Conservation (phyloP, 2,888 invertebrate genomes). For the Charanyca ferruginea region DNA sequence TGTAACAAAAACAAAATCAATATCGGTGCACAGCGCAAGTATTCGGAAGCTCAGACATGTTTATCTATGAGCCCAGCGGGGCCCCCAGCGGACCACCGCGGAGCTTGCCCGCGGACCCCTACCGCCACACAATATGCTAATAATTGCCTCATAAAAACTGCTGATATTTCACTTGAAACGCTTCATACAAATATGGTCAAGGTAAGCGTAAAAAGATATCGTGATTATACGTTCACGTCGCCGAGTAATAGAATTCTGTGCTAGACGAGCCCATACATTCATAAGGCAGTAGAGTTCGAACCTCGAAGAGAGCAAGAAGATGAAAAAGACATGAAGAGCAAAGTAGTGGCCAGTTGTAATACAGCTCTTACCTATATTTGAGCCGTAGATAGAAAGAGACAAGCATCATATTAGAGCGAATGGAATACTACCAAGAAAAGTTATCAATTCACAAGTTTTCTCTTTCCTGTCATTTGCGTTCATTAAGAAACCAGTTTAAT, state of each 20-base stretch:
- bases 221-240: conserved; percentile 48
- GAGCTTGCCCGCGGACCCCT: conserved; percentile 66
- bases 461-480: not conserved
- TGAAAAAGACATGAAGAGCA: not conserved
- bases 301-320: not conserved
- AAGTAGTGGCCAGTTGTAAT: not conserved
- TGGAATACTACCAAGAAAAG: not conserved
- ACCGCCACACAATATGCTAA: conserved; percentile 77
- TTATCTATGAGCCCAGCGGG: conserved; percentile 78
- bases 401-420: not conserved
- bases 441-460: not conserved
- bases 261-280: not conserved
- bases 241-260: conserved; percentile 16
- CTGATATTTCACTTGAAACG: conserved; percentile 69
- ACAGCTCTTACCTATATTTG: not conserved
- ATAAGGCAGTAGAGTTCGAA: conserved; percentile 6
- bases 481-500: not conserved
- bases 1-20: conserved; percentile 67
- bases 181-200: conserved; percentile 64
- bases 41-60: conserved; percentile 74
- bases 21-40: conserved; percentile 61
- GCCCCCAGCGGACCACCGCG: conserved; percentile 57
- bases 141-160: conserved; percentile 73
- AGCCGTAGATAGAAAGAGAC: not conserved
- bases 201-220: conserved; percentile 57